Evolutionary conservation across 1,140 invertebrate genomes (phyloP).

Genomic region (Drosophila triauraria): DNA sequence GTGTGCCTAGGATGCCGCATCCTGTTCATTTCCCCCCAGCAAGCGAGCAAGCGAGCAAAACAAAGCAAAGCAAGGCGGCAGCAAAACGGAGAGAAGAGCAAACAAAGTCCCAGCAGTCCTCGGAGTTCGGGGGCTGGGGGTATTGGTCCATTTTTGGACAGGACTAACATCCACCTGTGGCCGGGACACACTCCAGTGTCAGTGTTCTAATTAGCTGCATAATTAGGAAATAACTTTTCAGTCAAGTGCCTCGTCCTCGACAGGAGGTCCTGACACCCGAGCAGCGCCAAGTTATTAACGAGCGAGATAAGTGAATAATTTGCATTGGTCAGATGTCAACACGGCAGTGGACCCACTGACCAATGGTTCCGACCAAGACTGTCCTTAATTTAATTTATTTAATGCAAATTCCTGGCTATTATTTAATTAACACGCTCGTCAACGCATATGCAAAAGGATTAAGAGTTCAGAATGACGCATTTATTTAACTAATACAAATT

Average conservation of each 20-base stretch:
- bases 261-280: constrained; percentile 2
- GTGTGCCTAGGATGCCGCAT: constrained; percentile 32
- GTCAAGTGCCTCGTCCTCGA: not conserved
- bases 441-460: too few species aligned
- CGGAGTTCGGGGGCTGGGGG: too few species aligned
- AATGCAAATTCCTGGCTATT: too few species aligned
- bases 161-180: constrained; percentile 15
- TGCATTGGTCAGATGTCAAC: not conserved
- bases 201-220: constrained; percentile 36
- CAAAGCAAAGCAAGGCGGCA: constrained; percentile 4
- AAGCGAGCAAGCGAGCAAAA: constrained; percentile 8
- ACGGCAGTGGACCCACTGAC: not conserved
- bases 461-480: too few species aligned
- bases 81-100: constrained; percentile 14
- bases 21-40: constrained; percentile 35
- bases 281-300: constrained; percentile 6
- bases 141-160: not conserved
- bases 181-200: constrained; percentile 4
- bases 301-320: constrained; percentile 12
- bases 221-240: constrained; percentile 15
- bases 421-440: too few species aligned
- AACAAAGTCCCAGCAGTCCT: not conserved
- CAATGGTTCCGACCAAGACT: too few species aligned
- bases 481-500: too few species aligned
- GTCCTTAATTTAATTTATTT: too few species aligned